Conservation (phyloP, 2,888 invertebrate genomes). For the Caradrina clavipalpis region DNA sequence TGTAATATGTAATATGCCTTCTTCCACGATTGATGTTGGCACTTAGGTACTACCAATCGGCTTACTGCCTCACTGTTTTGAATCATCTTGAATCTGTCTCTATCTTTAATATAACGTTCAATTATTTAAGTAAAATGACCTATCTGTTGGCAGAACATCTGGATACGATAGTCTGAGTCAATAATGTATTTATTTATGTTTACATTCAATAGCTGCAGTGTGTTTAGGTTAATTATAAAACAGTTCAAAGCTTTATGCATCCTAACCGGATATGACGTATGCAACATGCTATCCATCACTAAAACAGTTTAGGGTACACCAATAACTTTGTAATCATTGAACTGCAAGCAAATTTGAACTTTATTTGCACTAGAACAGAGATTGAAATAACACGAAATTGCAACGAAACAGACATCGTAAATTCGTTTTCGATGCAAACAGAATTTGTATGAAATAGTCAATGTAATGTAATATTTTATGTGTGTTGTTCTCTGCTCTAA, state of each 20-base stretch:
- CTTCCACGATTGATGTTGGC: too few species aligned
- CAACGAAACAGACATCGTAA: constrained; percentile 23
- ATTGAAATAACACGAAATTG: background rate
- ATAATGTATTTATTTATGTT: constrained; percentile 26
- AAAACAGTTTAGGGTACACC: constrained; percentile 27
- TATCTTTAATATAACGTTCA: background rate
- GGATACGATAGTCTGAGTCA: constrained; percentile 14
- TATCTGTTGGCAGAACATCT: background rate
- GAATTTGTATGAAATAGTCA: constrained; percentile 27
- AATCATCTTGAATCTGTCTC: too few species aligned
- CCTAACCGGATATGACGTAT: constrained; percentile 37
- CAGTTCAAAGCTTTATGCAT: constrained; percentile 30
- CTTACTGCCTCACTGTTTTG: too few species aligned
- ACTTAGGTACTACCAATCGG: too few species aligned
- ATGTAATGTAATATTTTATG: constrained; percentile 30
- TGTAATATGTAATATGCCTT: too few species aligned
- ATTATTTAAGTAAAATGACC: constrained; percentile 8
- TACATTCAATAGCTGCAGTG: background rate
- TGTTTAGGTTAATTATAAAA: constrained; percentile 34
- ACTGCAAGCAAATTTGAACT: constrained; percentile 11
- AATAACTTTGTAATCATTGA: constrained; percentile 22
- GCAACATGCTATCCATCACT: constrained; percentile 30
- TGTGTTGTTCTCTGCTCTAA: background rate
- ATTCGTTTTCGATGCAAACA: constrained; percentile 25
- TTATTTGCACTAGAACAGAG: background rate